Evolutionary conservation across 2,113 vertebrate species (phyloP).

Genomic region (Mus musculus): GRCm39 chr2:115723001-115723500

Average conservation of each 20-base stretch:
- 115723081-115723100: not conserved
- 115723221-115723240: not conserved
- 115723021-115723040: not conserved
- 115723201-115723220: not conserved
- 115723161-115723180: not conserved
- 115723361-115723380: not conserved
- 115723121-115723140: not conserved
- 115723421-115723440: not conserved
- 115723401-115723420: not conserved
- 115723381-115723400: not conserved
- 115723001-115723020: not conserved
- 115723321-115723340: not conserved
- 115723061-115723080: not conserved
- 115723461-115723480: not conserved
- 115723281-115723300: not conserved
- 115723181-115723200: not conserved
- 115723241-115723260: not conserved
- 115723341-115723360: not conserved
- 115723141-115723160: not conserved
- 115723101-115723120: not conserved
- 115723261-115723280: not conserved
- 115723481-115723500: constrained; percentile 36
- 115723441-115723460: not conserved
- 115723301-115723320: not conserved
- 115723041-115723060: not conserved